A percentile compares a stretch with the other conserved stretches of the same genome.
These are phyloP conservation scores for Mystacides longicornis DNA, from an alignment of 2,888 invertebrate species.

Conservation along the genomic window DNA sequence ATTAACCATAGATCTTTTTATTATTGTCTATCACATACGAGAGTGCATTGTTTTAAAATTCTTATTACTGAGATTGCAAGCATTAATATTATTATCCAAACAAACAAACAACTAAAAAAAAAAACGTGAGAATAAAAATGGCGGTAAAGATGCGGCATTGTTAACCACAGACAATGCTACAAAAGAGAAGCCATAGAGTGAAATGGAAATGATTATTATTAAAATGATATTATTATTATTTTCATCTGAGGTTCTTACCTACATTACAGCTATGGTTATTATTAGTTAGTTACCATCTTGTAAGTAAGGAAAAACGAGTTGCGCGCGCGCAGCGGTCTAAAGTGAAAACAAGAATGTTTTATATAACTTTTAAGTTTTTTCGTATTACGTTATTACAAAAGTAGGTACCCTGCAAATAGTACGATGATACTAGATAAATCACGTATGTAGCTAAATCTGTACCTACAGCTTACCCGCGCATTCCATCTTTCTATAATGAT, in stretches of 20 bases:
- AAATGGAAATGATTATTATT: background rate
- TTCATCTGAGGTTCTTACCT: background rate
- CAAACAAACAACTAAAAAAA: too few species aligned
- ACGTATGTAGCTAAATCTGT: too few species aligned
- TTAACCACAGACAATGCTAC: background rate
- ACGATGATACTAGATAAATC: background rate
- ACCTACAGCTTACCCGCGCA: too few species aligned
- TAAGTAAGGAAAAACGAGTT: constrained; percentile 2
- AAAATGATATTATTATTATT: background rate
- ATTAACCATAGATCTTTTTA: too few species aligned
- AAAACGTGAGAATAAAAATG: background rate
- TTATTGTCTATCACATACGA: too few species aligned
- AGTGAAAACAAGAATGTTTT: constrained; percentile 1
- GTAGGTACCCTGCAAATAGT: background rate
- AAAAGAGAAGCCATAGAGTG: background rate
- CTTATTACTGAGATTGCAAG: too few species aligned
- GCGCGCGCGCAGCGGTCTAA: background rate
- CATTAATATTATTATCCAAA: too few species aligned
- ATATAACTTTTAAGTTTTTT: background rate
- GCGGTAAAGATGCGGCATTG: background rate
- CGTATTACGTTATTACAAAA: background rate
- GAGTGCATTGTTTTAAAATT: too few species aligned
- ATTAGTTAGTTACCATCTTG: background rate
- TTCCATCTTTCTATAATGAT: too few species aligned
- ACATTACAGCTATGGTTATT: background rate